Percentiles rank a stretch among this genome's conserved stretches.
Evolutionary conservation across 2,888 invertebrate genomes (phyloP).

Genomic region (Drosophila mettleri): DNA sequence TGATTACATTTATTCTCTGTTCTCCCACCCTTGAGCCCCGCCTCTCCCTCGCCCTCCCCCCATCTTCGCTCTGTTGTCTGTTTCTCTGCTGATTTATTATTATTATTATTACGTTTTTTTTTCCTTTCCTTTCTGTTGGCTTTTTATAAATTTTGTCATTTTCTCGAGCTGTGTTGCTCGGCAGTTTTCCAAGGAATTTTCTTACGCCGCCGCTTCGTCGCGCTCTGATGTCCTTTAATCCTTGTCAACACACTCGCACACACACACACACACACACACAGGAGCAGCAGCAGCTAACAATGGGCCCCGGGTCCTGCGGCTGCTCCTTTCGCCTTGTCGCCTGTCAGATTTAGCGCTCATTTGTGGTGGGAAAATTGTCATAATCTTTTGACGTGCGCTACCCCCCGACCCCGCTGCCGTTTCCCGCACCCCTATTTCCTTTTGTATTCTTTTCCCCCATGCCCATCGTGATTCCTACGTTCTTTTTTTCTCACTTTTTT

Average conservation of each 20-base stretch:
- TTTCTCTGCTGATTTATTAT: constrained; percentile 31
- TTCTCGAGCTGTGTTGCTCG: constrained; percentile 49
- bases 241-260: constrained; percentile 76
- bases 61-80: constrained; percentile 24
- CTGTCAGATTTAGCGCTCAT: constrained; percentile 78
- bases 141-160: constrained; percentile 53
- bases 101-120: constrained; percentile 14
- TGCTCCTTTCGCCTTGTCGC: constrained; percentile 66
- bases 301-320: constrained; percentile 46
- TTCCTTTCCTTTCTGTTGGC: constrained; percentile 21
- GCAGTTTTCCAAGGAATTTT: constrained; percentile 57
- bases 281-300: constrained; percentile 62
- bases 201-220: constrained; percentile 27
- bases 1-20: constrained; percentile 71
- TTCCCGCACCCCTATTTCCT: constrained; percentile 35
- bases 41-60: neutral
- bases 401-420: constrained; percentile 31
- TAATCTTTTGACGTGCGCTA: constrained; percentile 82
- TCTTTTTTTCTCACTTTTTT: constrained; percentile 8
- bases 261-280: constrained; percentile 54
- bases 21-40: neutral
- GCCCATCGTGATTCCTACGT: constrained; percentile 9
- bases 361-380: constrained; percentile 83
- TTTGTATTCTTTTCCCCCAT: constrained; percentile 28
- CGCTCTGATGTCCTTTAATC: constrained; percentile 68